Evolutionary conservation across 2,888 invertebrate genomes (phyloP), one percentile per base, ranked within the genome.

Genomic region (Cordilura impudica): DNA sequence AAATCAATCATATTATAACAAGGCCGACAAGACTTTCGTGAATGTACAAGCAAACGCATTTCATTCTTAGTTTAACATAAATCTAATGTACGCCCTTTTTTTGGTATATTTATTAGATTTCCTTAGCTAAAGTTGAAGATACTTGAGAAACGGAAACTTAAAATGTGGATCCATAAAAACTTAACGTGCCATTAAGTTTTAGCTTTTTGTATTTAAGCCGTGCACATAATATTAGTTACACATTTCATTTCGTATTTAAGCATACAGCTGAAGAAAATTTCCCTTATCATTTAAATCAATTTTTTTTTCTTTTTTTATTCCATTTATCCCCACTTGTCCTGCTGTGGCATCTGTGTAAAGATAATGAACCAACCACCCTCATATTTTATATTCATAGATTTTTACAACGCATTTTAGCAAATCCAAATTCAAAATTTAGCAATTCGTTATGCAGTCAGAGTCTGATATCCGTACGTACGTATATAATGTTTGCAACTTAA

Each of bases 161-260:
- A 53, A 47, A 71, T 56, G 60, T 45, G 54, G 18, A 21, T 45
- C 60, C 71, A 56, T 71, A 67, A 67, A 53, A 75, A 66, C 78
- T 79, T 75, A 71, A 79, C 61, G 78, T 75, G 18, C 18, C 78
- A 79, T 75, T 71, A 71, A 74, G 65, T 65, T 78, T 74, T 74
- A 66, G 63, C 47, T 53, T 45, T 63, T 63, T 56, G 43, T 47
- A 31, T 35, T 49, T 63, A 61, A 18, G 19, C 10, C 8, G 12
- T 39, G 26, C 39, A 47, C 21, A 54, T 1, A 31, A 26, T 23
- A 70, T 56, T 56, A 35, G 35, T 39, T 12, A 10, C 56, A 56
- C 29, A 54, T 29, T 16, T 39, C 29, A 49, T 66, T 18, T 6
- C 14, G 23, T n/a, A n/a, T n/a, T n/a, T n/a, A n/a, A n/a, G n/a